These are phyloP conservation scores for Anthonomus grandis DNA, from an alignment of 1,140 invertebrate species.

Conservation along the genomic window DNA sequence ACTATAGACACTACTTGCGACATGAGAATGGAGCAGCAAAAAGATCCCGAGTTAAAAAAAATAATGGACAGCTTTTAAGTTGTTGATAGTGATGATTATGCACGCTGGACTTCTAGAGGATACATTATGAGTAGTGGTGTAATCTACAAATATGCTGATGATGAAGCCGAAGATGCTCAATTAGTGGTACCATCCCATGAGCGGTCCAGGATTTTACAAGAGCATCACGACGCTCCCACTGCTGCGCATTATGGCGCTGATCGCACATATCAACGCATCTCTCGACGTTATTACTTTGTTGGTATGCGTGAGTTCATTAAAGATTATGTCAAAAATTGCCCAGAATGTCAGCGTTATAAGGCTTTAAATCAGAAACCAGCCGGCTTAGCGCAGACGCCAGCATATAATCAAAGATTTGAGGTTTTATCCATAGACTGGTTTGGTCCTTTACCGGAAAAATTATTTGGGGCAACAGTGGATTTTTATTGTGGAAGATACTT, in stretches of 20 bases:
- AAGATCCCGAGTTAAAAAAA: neutral
- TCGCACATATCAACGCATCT: constrained; percentile 24
- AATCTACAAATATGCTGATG: neutral
- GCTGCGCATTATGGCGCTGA: constrained; percentile 39
- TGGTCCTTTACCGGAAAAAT: constrained; percentile 21
- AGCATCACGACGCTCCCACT: constrained; percentile 35
- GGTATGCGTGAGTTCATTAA: constrained; percentile 10
- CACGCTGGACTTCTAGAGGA: constrained; percentile 19
- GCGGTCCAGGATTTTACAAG: constrained; percentile 13
- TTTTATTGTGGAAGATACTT: constrained; percentile 30
- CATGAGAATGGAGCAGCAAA: neutral
- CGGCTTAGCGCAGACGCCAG: constrained; percentile 36
- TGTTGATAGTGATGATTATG: neutral
- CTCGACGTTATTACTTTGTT: constrained; percentile 10
- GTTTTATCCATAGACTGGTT: constrained; percentile 39
- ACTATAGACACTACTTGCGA: constrained; percentile 9
- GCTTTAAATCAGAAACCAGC: constrained; percentile 26
- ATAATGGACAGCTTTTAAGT: constrained; percentile 9
- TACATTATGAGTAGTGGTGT: constrained; percentile 2
- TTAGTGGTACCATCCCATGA: neutral
- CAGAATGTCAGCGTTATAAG: constrained; percentile 5
- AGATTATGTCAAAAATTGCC: constrained; percentile 16
- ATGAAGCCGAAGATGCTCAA: constrained; percentile 15
- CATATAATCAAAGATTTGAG: constrained; percentile 32
- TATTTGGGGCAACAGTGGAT: constrained; percentile 23